Evolutionary conservation across 64 coral and sea anemone species (phyloP).

Genomic region (Porites australiensis): DNA sequence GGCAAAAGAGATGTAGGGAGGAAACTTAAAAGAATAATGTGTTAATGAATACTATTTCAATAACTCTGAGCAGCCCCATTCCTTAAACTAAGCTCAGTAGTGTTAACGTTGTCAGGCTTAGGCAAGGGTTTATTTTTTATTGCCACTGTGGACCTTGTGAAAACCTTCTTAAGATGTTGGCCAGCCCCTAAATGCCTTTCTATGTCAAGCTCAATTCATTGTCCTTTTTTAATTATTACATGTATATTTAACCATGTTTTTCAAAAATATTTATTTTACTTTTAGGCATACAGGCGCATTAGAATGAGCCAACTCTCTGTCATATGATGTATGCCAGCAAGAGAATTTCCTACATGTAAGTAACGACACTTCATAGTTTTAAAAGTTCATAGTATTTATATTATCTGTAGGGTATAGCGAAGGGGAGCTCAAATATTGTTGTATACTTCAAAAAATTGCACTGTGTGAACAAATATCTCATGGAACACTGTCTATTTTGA

Average conservation of each 20-base stretch:
- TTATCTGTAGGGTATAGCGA: too few relatives aligned
- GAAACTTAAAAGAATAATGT: too few relatives aligned
- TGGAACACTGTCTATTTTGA: neutral
- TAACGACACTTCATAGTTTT: neutral
- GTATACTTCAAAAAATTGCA: too few relatives aligned
- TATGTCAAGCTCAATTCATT: neutral
- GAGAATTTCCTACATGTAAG: constrained; percentile 15
- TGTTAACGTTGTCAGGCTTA: neutral
- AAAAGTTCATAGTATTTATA: neutral
- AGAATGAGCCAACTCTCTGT: constrained; percentile 47
- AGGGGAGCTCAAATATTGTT: too few relatives aligned
- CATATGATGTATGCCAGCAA: constrained; percentile 35
- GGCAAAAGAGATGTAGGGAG: neutral
- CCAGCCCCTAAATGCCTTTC: neutral
- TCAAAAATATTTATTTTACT: neutral
- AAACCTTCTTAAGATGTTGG: neutral
- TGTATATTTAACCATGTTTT: neutral
- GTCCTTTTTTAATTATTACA: neutral
- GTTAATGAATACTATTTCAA: too few relatives aligned
- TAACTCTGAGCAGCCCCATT: neutral
- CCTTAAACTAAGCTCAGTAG: neutral
- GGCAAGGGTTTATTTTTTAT: neutral
- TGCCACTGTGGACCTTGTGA: neutral
- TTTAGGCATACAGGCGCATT: constrained; percentile 47
- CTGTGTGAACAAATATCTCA: too few relatives aligned